A percentile compares a stretch with the other conserved stretches of the same genome.
phyloP scores from a whole-genome alignment of 2,888 invertebrate genomes.

The Lymantria monacha region DNA sequence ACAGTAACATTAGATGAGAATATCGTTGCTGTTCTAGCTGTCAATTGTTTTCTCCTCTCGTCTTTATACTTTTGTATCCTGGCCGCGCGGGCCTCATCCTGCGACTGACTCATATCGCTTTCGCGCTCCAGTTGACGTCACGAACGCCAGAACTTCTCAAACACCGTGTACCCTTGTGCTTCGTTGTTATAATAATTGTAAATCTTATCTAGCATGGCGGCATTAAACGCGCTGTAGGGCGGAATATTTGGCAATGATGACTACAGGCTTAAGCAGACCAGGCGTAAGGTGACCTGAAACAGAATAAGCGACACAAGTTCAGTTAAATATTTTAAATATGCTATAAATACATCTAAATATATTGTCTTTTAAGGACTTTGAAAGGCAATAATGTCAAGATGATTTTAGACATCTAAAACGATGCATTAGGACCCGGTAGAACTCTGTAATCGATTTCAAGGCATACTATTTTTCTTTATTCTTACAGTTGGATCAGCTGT shows the following conservation, averaged over 20 bases:
- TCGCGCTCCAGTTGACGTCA: slow-evolving; percentile 54
- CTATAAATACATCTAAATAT: no score
- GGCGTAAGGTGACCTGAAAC: slow-evolving; percentile 60
- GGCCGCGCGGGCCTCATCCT: slow-evolving; percentile 81
- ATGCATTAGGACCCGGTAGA: no score
- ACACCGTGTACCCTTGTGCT: slow-evolving; percentile 43
- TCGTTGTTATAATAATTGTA: slow-evolving; percentile 49
- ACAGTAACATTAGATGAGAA: slow-evolving; percentile 85
- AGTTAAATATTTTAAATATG: background rate
- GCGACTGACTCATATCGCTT: slow-evolving; percentile 64
- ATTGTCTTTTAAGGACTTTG: no score
- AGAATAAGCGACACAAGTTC: slow-evolving; percentile 27
- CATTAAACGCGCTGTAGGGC: slow-evolving; percentile 69
- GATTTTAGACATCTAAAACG: no score
- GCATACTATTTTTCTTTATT: no score
- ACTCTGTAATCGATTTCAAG: no score
- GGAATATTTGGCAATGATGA: slow-evolving; percentile 76
- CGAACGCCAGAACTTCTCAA: slow-evolving; percentile 54
- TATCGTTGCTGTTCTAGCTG: slow-evolving; percentile 81
- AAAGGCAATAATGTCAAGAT: no score
- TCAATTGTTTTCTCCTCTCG: slow-evolving; percentile 86
- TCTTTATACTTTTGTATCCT: slow-evolving; percentile 88
- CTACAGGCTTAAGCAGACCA: slow-evolving; percentile 61
- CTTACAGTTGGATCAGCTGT: no score
- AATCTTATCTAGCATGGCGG: slow-evolving; percentile 72